Conservation (phyloP, 2,797 vertebrate genomes). For the Acomys russatus region DNA sequence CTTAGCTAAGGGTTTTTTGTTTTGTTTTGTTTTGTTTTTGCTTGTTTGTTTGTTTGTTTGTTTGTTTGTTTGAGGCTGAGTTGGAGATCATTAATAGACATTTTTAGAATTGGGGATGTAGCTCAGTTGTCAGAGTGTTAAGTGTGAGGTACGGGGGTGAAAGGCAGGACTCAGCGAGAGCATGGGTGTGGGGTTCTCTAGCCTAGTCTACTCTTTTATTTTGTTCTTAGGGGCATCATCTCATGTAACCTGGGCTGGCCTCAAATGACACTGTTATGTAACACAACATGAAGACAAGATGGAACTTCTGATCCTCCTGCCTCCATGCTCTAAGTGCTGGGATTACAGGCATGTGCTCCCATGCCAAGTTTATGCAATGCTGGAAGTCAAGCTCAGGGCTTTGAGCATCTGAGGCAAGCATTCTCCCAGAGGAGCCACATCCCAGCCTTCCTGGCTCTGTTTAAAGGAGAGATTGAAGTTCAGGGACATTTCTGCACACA, state of each 20-base stretch:
- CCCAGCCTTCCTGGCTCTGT: not conserved
- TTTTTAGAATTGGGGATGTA: not conserved
- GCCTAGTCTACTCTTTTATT: not conserved
- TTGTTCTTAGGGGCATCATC: not conserved
- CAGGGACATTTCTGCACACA: not conserved
- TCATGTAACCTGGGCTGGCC: not conserved
- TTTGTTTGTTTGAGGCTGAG: not conserved
- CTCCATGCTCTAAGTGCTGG: not conserved
- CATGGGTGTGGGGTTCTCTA: not conserved
- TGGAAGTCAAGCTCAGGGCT: too few species aligned
- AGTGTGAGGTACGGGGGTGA: not conserved
- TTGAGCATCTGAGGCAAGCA: not conserved
- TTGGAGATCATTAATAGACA: not conserved
- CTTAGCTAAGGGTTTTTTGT: not conserved
- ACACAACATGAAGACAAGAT: not conserved
- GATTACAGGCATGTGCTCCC: not conserved
- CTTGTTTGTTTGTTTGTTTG: too few species aligned
- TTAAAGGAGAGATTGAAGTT: not conserved
- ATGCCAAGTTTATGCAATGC: not conserved
- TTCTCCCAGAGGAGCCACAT: not conserved
- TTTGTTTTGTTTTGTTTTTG: too few species aligned
- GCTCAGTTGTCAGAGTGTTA: not conserved
- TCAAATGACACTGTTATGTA: too few species aligned
- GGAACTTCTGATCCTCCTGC: not conserved
- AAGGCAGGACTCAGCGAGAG: not conserved